Evolutionary conservation across 2,113 vertebrate species (phyloP).

Genomic region (Gallinago jamesoni): DNA sequence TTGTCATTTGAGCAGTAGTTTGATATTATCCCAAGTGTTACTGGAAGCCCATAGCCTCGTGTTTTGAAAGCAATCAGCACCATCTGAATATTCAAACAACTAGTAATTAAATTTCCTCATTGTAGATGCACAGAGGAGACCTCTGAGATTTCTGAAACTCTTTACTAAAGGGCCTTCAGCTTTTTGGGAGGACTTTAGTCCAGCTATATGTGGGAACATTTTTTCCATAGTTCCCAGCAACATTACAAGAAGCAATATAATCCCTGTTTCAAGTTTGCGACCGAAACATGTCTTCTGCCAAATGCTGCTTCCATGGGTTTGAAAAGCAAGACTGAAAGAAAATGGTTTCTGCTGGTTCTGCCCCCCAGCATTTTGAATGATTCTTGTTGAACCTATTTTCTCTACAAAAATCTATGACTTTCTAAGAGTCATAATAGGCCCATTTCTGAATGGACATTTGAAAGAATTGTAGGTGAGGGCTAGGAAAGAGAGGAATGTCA

Average conservation of each 20-base stretch:
- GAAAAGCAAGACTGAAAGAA: background rate
- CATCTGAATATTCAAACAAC: background rate
- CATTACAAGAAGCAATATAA: background rate
- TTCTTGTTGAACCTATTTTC: background rate
- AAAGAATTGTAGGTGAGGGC: background rate
- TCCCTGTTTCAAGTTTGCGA: background rate
- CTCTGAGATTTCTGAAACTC: background rate
- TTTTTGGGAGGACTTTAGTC: background rate
- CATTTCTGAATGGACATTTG: background rate
- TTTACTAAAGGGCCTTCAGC: background rate
- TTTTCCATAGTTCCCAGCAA: background rate
- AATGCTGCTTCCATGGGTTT: background rate
- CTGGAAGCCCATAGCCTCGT: background rate
- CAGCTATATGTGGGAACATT: background rate
- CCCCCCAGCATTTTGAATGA: rapidly evolving
- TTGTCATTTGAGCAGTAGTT: background rate
- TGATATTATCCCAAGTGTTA: background rate
- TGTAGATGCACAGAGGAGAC: background rate
- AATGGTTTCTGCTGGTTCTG: background rate
- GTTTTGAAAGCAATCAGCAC: background rate
- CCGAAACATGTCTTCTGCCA: background rate
- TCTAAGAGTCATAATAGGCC: background rate
- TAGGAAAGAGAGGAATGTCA: rapidly evolving
- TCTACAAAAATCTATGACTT: background rate
- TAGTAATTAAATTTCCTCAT: background rate